Percentiles rank a stretch among this genome's conserved stretches.
Evolutionary conservation across 2,888 invertebrate genomes (phyloP).

Genomic region (Eucera pruinosa): DNA sequence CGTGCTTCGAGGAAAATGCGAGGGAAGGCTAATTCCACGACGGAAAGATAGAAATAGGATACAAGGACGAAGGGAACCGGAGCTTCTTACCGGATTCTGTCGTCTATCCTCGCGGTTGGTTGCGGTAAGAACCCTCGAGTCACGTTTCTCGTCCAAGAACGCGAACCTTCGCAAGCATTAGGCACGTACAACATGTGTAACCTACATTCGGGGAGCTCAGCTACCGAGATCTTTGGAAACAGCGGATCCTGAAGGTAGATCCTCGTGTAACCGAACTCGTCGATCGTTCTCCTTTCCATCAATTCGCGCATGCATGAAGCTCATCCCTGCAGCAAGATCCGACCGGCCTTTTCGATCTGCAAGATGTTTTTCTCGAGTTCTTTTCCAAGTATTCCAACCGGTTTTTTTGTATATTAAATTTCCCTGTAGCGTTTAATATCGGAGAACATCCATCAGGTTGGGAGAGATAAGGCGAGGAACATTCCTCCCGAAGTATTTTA

Average conservation of each 20-base stretch:
- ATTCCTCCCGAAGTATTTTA: neutral
- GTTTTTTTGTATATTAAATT: conserved; percentile 10
- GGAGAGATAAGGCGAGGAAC: neutral
- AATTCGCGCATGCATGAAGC: no score
- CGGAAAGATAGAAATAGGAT: conserved; percentile 20
- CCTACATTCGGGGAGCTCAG: conserved; percentile 48
- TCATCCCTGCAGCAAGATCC: no score
- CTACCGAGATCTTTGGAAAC: conserved; percentile 20
- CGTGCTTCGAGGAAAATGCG: neutral
- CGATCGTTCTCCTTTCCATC: conserved; percentile 3
- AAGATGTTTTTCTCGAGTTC: no score
- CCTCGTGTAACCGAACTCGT: conserved; percentile 24
- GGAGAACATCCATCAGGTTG: neutral
- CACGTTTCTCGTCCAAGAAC: conserved; percentile 67
- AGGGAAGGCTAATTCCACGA: conserved; percentile 29
- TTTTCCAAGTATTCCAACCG: no score
- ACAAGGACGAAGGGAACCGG: conserved; percentile 33
- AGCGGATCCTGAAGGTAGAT: conserved; percentile 22
- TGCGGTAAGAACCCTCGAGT: conserved; percentile 64
- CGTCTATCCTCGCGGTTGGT: conserved; percentile 53
- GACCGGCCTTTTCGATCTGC: neutral
- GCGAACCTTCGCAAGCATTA: conserved; percentile 66
- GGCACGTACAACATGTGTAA: conserved; percentile 70
- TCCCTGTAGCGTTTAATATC: neutral
- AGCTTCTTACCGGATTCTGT: conserved; percentile 54